Evolutionary conservation across 2,888 invertebrate species (phyloP).

Genomic region (Agonopterix arenella): DNA sequence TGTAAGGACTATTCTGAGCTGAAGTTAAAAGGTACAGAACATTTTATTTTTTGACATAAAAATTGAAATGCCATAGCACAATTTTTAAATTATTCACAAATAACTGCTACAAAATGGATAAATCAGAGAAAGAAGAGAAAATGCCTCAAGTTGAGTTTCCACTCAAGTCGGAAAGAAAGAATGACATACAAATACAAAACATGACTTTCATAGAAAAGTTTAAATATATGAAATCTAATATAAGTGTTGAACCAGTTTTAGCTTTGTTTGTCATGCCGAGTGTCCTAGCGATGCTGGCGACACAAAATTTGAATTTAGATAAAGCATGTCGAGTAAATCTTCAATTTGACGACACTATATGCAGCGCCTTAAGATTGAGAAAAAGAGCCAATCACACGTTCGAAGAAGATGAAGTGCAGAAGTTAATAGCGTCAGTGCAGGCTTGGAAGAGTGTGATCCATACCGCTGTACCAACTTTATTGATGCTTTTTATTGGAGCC

Average conservation of each 20-base stretch:
- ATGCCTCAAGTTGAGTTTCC: conserved; percentile 28
- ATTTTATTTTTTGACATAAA: too few species aligned
- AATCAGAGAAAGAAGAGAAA: conserved; percentile 27
- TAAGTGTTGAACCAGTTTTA: conserved; percentile 82
- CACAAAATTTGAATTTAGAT: conserved; percentile 89
- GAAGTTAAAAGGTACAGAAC: background rate
- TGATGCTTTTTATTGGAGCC: conserved; percentile 78
- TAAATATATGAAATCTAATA: conserved; percentile 67
- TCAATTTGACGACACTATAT: conserved; percentile 81
- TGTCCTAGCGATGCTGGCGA: conserved; percentile 82
- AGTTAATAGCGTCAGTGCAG: conserved; percentile 71
- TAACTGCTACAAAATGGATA: conserved; percentile 29
- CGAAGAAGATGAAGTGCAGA: conserved; percentile 81
- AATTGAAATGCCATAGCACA: background rate
- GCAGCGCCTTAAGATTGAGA: conserved; percentile 82
- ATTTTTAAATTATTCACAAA: background rate
- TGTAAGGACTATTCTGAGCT: conserved; percentile 5
- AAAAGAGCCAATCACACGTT: conserved; percentile 80
- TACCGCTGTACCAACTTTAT: conserved; percentile 67
- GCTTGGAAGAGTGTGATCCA: conserved; percentile 76
- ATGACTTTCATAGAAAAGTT: conserved; percentile 63
- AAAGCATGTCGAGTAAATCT: conserved; percentile 91
- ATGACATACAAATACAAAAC: conserved; percentile 35
- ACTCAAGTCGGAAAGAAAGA: conserved; percentile 39
- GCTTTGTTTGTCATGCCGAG: conserved; percentile 81